phyloP scores from a whole-genome alignment of 2,888 invertebrate species.

The Lycia hirtaria region DNA sequence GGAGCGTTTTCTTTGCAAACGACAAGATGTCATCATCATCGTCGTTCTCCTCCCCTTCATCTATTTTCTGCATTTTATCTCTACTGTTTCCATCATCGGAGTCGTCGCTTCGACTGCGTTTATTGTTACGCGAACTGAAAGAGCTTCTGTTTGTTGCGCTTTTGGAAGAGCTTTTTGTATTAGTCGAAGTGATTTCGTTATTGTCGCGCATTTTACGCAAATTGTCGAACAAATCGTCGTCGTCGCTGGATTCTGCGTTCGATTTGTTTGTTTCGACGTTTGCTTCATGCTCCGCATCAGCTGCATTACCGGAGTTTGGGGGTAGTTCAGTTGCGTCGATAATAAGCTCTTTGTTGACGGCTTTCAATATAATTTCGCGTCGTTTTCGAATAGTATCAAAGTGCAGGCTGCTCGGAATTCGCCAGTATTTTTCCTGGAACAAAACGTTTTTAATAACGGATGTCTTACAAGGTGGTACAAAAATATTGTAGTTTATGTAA shows the following conservation, averaged over 20 bases:
- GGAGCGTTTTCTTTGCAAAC: slow-evolving; percentile 76
- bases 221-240: slow-evolving; percentile 75
- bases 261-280: slow-evolving; percentile 31
- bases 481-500: too few relatives aligned
- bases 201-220: slow-evolving; percentile 69
- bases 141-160: slow-evolving; percentile 9
- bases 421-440: slow-evolving; percentile 92
- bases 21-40: slow-evolving; percentile 69
- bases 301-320: slow-evolving; percentile 22
- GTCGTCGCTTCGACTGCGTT: slow-evolving; percentile 68
- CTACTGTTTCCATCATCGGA: slow-evolving; percentile 58
- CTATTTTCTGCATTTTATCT: slow-evolving; percentile 71
- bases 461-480: too few relatives aligned
- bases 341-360: slow-evolving; percentile 81
- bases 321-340: slow-evolving; percentile 47
- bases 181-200: slow-evolving; percentile 30
- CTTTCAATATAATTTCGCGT: slow-evolving; percentile 83
- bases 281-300: slow-evolving; percentile 18
- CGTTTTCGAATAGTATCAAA: slow-evolving; percentile 84
- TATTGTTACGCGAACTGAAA: slow-evolving; percentile 49
- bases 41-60: slow-evolving; percentile 57
- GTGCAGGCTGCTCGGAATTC: slow-evolving; percentile 89
- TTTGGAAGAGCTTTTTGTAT: slow-evolving; percentile 4
- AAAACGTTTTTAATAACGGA: neutral
- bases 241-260: slow-evolving; percentile 63